Conservation (phyloP, 1,140 invertebrate species). For the Eumaeus atala region DNA sequence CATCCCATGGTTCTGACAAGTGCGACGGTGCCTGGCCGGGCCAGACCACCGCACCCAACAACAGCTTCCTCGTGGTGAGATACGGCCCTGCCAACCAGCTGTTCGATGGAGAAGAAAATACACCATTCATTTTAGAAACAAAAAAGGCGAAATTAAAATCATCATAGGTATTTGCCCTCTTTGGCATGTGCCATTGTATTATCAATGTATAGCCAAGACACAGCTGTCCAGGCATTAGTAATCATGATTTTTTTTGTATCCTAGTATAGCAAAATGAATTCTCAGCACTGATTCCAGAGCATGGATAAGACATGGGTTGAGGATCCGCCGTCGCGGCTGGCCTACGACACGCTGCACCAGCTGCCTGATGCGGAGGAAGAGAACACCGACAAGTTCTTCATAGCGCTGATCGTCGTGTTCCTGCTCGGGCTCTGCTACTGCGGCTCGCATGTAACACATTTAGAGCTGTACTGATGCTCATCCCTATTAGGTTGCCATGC, state of each 20-base stretch:
- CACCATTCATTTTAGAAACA: too few relatives aligned
- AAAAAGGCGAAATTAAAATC: too few relatives aligned
- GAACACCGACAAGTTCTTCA: conserved; percentile 83
- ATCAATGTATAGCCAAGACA: too few relatives aligned
- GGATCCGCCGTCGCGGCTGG: conserved; percentile 82
- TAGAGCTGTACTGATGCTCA: too few relatives aligned
- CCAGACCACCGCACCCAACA: conserved; percentile 41
- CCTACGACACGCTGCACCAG: conserved; percentile 83
- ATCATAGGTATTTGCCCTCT: too few relatives aligned
- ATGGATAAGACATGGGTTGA: conserved; percentile 86
- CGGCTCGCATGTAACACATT: conserved; percentile 47
- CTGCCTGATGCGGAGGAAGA: conserved; percentile 84
- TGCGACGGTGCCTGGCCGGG: neutral
- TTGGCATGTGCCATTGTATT: too few relatives aligned
- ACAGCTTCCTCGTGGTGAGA: conserved; percentile 60
- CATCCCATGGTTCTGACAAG: neutral
- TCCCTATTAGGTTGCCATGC: too few relatives aligned
- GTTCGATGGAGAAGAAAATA: too few relatives aligned
- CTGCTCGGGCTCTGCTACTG: conserved; percentile 76
- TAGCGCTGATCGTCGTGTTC: conserved; percentile 81
- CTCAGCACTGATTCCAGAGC: conserved; percentile 70
- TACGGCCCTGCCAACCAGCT: neutral
- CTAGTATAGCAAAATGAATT: too few relatives aligned
- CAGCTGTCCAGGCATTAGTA: too few relatives aligned
- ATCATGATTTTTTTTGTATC: too few relatives aligned